Evolutionary conservation across 2,113 vertebrate genomes (phyloP).

Genomic region (Chaetodon auriga): DNA sequence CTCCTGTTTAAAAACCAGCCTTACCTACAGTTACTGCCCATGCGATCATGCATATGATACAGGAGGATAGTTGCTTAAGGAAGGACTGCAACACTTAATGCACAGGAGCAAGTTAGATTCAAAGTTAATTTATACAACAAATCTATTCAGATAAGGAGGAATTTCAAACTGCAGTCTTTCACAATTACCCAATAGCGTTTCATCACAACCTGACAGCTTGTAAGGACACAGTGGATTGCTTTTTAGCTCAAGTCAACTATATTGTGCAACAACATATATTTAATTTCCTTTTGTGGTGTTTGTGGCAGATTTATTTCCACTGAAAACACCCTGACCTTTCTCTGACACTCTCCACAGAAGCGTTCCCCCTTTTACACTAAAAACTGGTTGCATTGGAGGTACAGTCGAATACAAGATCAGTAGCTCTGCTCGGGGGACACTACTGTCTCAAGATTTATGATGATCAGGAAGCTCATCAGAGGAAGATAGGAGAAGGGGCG

Average conservation of each 20-base stretch:
- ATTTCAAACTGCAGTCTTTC: not conserved
- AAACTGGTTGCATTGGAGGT: conserved; percentile 57
- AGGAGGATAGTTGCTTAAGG: conserved; percentile 4
- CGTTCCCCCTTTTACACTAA: conserved; percentile 52
- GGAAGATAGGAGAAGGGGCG: conserved; percentile 35
- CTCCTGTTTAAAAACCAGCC: conserved; percentile 57
- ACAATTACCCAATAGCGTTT: not conserved
- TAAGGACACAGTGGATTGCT: conserved; percentile 16
- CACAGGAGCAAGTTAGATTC: not conserved
- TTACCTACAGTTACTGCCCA: conserved; percentile 4
- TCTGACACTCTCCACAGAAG: conserved; percentile 33
- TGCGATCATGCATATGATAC: not conserved
- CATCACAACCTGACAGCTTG: conserved; percentile 2
- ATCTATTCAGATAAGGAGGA: conserved; percentile 9
- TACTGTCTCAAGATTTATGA: conserved; percentile 71
- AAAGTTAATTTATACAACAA: conserved; percentile 5
- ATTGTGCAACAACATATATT: conserved; percentile 28
- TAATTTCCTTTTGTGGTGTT: conserved; percentile 37
- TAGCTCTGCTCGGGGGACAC: conserved; percentile 58
- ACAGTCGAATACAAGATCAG: conserved; percentile 69
- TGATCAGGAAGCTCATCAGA: conserved; percentile 73
- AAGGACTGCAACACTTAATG: not conserved
- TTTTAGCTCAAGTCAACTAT: conserved; percentile 31
- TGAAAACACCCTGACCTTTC: conserved; percentile 66
- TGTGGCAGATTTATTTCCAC: conserved; percentile 54